Evolutionary conservation across 2,113 vertebrate genomes (phyloP).

Genomic region (Xiphophorus hellerii): DNA sequence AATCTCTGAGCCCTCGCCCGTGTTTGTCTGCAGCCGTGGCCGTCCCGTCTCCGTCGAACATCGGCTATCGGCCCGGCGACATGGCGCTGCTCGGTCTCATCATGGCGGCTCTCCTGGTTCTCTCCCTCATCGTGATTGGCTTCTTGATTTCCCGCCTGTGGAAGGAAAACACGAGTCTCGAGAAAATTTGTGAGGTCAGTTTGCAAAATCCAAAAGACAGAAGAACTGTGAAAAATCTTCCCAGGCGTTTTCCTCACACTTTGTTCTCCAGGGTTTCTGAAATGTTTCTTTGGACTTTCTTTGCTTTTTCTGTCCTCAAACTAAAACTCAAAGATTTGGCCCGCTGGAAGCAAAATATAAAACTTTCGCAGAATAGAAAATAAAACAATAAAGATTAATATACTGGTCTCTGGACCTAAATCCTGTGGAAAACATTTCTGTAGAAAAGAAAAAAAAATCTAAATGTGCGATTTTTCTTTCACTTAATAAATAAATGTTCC

Average conservation of each 20-base stretch:
- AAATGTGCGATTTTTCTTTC: background rate
- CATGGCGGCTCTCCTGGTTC: constrained; percentile 81
- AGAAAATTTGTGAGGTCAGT: constrained; percentile 77
- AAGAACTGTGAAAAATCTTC: background rate
- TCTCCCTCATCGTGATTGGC: constrained; percentile 82
- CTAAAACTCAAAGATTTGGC: too few relatives aligned
- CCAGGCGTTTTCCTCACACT: background rate
- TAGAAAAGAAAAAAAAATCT: too few relatives aligned
- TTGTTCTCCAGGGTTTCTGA: background rate
- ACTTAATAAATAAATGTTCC: background rate
- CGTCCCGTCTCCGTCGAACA: constrained; percentile 64
- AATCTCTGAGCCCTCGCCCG: background rate
- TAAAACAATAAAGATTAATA: too few relatives aligned
- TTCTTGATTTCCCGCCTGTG: constrained; percentile 77
- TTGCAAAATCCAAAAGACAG: background rate
- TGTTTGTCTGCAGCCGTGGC: constrained; percentile 54
- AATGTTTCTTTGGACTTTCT: too few relatives aligned
- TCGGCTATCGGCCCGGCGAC: constrained; percentile 77
- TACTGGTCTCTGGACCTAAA: too few relatives aligned
- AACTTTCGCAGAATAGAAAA: background rate
- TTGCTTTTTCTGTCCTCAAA: too few relatives aligned
- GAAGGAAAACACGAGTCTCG: constrained; percentile 61
- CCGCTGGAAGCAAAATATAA: background rate
- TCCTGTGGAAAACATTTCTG: too few relatives aligned
- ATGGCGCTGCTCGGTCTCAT: constrained; percentile 84